Evolutionary conservation across 2,888 invertebrate species (phyloP).

Genomic region (Dione juno): DNA sequence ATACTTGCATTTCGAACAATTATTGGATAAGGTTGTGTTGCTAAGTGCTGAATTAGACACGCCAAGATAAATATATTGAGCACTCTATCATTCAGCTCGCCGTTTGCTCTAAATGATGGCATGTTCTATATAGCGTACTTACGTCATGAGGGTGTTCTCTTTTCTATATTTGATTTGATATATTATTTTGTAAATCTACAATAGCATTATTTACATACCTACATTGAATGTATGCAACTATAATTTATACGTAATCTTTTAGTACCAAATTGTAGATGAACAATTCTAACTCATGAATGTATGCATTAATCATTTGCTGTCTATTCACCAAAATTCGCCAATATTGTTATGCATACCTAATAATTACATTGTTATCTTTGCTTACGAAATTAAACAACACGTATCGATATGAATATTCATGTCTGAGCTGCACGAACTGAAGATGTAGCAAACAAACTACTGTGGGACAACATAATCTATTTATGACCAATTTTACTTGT

Average conservation of each 20-base stretch:
- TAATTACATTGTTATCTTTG: constrained; percentile 32
- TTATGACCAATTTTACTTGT: not conserved
- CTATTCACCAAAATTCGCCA: constrained; percentile 20
- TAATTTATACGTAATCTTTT: not conserved
- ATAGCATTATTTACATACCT: not conserved
- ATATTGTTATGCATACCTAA: constrained; percentile 22
- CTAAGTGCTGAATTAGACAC: constrained; percentile 29
- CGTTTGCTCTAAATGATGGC: not conserved
- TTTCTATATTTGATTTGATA: not conserved
- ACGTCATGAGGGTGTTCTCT: not conserved
- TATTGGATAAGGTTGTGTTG: constrained; percentile 34
- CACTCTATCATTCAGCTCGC: constrained; percentile 16
- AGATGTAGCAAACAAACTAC: constrained; percentile 7
- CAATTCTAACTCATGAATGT: constrained; percentile 11
- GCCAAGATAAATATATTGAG: constrained; percentile 19
- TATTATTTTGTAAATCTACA: not conserved
- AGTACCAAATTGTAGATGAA: not conserved
- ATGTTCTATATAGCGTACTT: not conserved
- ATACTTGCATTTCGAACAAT: constrained; percentile 21
- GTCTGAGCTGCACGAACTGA: constrained; percentile 3
- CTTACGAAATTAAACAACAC: constrained; percentile 28
- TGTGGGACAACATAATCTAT: not conserved
- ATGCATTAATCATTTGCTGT: constrained; percentile 13
- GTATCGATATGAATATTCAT: constrained; percentile 33
- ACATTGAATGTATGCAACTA: not conserved